Conservation (phyloP, 2,797 vertebrate genomes). For the Numenius phaeopus region DNA sequence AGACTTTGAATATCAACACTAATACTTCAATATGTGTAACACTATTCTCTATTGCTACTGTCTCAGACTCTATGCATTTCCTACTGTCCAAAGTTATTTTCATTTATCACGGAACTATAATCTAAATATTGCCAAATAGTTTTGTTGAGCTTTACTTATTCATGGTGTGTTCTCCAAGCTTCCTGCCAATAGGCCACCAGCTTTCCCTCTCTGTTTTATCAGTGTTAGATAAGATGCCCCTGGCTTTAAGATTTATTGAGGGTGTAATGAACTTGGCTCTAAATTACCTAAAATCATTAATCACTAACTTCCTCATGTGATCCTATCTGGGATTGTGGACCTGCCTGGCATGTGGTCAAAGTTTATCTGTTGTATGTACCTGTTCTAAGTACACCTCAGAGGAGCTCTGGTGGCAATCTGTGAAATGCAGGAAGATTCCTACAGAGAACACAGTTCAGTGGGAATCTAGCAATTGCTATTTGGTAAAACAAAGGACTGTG, state of each 20-base stretch:
- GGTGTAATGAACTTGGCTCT: conserved; percentile 22
- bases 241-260: conserved; percentile 38
- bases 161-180: background rate
- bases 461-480: fast-evolving
- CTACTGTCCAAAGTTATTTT: background rate
- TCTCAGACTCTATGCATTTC: background rate
- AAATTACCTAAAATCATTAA: conserved; percentile 33
- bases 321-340: background rate
- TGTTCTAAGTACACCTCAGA: background rate
- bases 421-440: background rate
- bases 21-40: background rate
- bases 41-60: background rate
- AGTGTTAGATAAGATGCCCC: background rate
- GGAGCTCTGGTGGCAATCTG: background rate
- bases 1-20: background rate
- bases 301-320: conserved; percentile 33
- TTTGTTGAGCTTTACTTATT: background rate
- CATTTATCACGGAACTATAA: background rate
- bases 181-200: background rate
- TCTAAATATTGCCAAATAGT: background rate
- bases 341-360: background rate
- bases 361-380: background rate
- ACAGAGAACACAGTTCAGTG: fast-evolving
- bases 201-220: background rate
- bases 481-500: background rate